These are phyloP conservation scores for Hirtodrosophila duncani DNA, from an alignment of 2,888 invertebrate genomes.

Conservation along the genomic window DNA sequence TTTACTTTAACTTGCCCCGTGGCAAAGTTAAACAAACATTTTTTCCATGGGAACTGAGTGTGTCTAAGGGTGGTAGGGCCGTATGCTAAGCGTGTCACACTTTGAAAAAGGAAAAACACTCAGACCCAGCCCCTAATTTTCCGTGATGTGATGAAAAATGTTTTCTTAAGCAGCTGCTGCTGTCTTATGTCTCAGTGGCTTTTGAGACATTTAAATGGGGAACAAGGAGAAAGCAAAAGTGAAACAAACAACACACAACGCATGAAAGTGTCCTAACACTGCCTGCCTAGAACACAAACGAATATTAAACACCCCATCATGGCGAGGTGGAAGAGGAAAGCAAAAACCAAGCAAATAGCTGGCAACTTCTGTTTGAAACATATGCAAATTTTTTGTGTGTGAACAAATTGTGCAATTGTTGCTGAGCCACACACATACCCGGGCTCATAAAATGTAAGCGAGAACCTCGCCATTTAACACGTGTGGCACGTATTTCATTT, in stretches of 20 bases:
- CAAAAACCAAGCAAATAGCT: conserved; percentile 3
- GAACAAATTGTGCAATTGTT: conserved; percentile 65
- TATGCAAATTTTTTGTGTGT: conserved; percentile 51
- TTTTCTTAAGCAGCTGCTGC: conserved; percentile 33
- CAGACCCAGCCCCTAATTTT: no score
- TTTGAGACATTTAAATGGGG: conserved; percentile 14
- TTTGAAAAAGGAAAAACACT: conserved; percentile 45
- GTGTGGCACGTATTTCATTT: conserved; percentile 70
- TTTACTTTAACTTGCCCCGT: conserved; percentile 14
- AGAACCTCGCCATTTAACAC: conserved; percentile 59
- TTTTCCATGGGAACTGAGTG: conserved; percentile 1
- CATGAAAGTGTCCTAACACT: no score
- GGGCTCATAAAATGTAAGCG: no score
- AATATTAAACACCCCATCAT: no score
- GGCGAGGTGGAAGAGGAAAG: no score
- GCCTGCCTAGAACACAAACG: no score
- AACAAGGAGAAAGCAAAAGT: conserved; percentile 50
- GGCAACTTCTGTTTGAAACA: conserved; percentile 29
- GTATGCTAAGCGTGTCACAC: conserved; percentile 33
- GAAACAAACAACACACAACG: conserved; percentile 39
- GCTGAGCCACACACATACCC: no score
- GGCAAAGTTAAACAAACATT: conserved; percentile 40
- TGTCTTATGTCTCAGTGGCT: background rate
- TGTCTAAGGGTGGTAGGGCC: background rate
- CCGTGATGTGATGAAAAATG: conserved; percentile 27